phyloP scores from a whole-genome alignment of 2,113 vertebrate genomes.

The Psephotus haematonotus region DNA sequence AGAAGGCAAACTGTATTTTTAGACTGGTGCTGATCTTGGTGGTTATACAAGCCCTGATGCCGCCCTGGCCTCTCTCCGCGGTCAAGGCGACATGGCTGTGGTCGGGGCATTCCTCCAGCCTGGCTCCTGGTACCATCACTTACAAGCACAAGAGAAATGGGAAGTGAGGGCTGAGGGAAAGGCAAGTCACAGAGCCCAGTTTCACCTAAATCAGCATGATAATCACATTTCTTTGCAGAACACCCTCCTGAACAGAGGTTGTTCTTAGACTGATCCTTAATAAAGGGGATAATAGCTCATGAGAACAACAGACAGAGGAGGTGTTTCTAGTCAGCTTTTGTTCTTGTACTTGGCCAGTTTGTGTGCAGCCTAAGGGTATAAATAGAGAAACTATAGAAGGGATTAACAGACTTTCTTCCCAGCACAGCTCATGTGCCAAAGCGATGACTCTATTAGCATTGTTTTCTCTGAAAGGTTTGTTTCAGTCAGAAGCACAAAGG shows the following conservation, averaged over 20 bases:
- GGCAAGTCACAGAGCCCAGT: background rate
- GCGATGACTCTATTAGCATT: constrained; percentile 46
- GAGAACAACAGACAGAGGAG: constrained; percentile 44
- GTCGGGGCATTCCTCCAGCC: background rate
- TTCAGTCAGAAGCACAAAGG: constrained; percentile 36
- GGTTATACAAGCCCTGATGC: background rate
- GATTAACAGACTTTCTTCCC: constrained; percentile 57
- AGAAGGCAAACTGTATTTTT: constrained; percentile 7
- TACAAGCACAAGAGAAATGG: constrained; percentile 5
- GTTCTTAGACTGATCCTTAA: constrained; percentile 54
- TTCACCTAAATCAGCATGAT: constrained; percentile 56
- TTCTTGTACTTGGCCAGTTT: constrained; percentile 50
- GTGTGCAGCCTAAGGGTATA: constrained; percentile 49
- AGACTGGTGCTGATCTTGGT: background rate
- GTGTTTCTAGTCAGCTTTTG: constrained; percentile 54
- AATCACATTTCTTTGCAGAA: constrained; percentile 46
- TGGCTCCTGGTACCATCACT: background rate
- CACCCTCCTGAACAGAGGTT: constrained; percentile 39
- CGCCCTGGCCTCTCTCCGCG: accelerated
- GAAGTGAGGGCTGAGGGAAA: background rate
- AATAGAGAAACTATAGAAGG: constrained; percentile 36
- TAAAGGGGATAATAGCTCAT: constrained; percentile 39
- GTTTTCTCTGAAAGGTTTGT: constrained; percentile 22
- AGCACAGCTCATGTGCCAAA: constrained; percentile 23
- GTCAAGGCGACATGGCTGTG: background rate